Evolutionary conservation across 2,113 vertebrate species (phyloP), one percentile per base, ranked within the genome.

Genomic region (Cottus gobio): DNA sequence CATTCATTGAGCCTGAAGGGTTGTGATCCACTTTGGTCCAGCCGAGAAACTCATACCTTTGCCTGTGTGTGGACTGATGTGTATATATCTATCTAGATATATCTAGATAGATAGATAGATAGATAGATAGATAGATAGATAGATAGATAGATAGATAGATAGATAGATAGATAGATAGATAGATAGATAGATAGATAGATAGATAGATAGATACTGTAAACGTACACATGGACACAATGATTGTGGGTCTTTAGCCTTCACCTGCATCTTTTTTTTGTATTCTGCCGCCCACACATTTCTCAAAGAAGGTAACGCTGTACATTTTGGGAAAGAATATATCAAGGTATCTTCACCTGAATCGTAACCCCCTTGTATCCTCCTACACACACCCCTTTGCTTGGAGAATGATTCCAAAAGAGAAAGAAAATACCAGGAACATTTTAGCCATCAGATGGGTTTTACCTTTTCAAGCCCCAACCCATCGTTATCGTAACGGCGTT

Each of bases 401-500:
- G 28, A 37, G 68, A 77, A 50, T 62, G 24, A 50, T 61, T 79
- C 62, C 64, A 81, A 79, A 75, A 77, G 52, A 75, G 61, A 64
- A 77, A 77, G 30, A 28, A 84, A 88, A 77, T 54, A 16, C 54
- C 62, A 56, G 69, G 76, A 79, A 64, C 70, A 80, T 89, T 73
- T 70, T 30, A 74, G 46, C 58, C 66, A 64, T 83, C 56, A 62
- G 71, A 73, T 70, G 54, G 36, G 3, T 77, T 71, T 20, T 64
- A 76, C 82, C 83, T 87, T 90, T 85, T 89, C 93, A 93, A 89
- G 81, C 61, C 73, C 31, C 24, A 12, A 20, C 65, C 90, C 80
- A 87, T n/a, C n/a, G n/a, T 91, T 91, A 89, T 80, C 18, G 50
- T 90, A 92, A 94, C 87, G 79, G 91, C 15, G 44, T 71, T 84